These are phyloP conservation scores for Trichogramma pretiosum DNA, from an alignment of 1,140 invertebrate species.

Conservation along the genomic window DNA sequence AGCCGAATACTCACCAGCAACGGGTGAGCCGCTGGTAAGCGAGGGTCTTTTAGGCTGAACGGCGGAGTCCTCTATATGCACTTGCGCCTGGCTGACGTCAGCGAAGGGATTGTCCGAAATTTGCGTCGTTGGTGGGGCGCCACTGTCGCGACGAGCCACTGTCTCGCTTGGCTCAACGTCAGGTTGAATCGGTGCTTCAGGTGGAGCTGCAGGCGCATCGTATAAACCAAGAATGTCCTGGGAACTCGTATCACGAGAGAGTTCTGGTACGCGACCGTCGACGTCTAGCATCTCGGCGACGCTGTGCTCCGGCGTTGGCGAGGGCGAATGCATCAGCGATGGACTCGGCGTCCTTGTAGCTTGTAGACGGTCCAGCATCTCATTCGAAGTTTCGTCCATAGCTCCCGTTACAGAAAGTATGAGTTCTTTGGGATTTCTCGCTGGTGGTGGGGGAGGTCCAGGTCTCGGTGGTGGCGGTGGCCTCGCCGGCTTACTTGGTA, in stretches of 20 bases:
- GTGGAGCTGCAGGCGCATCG: conserved; percentile 30
- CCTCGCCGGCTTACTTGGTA: conserved; percentile 30
- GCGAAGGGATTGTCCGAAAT: conserved; percentile 17
- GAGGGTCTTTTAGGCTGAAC: conserved; percentile 1
- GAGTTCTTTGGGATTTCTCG: conserved; percentile 73
- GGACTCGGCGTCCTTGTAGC: conserved; percentile 74
- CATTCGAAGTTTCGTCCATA: conserved; percentile 78
- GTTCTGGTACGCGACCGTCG: conserved; percentile 38
- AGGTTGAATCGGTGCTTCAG: conserved; percentile 1
- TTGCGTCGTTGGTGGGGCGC: conserved; percentile 23
- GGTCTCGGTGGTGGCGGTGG: conserved; percentile 41
- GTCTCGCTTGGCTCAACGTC: conserved; percentile 8
- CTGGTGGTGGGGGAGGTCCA: conserved; percentile 50
- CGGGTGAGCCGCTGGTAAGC: not conserved
- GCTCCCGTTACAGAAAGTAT: conserved; percentile 77
- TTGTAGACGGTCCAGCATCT: conserved; percentile 70
- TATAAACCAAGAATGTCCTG: conserved; percentile 40
- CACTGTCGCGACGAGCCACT: conserved; percentile 10
- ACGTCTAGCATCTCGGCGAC: conserved; percentile 60
- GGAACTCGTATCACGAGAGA: conserved; percentile 24
- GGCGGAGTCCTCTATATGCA: not conserved
- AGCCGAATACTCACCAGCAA: conserved; percentile 1
- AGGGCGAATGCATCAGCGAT: conserved; percentile 73
- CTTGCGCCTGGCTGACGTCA: conserved; percentile 4
- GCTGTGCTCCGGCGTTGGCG: conserved; percentile 68